Evolutionary conservation across 2,113 vertebrate genomes (phyloP).

Genomic region (Nyctibius bracteatus): DNA sequence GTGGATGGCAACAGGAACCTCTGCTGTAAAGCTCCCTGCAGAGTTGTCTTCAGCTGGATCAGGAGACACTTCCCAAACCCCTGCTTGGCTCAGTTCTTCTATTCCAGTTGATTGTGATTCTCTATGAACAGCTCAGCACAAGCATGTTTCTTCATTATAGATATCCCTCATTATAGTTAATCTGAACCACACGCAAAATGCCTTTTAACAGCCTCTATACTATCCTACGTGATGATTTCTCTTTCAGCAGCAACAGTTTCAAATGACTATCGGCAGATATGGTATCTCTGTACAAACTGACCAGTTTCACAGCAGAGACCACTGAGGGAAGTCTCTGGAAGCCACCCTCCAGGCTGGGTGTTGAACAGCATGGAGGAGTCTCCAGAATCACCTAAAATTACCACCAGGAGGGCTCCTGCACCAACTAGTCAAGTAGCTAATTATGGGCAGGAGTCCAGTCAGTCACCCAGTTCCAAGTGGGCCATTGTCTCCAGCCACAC

Average conservation of each 20-base stretch:
- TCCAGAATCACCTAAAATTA: not conserved
- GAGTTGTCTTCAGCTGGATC: not conserved
- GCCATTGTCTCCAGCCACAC: not conserved
- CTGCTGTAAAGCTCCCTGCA: not conserved
- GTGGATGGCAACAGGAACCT: not conserved
- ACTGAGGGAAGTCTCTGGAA: not conserved
- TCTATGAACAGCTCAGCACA: not conserved
- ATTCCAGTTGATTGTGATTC: not conserved
- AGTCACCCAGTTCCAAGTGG: not conserved
- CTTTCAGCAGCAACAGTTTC: not conserved
- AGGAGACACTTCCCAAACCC: not conserved
- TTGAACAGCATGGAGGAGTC: not conserved
- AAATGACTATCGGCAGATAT: not conserved
- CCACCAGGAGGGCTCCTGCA: fast-evolving
- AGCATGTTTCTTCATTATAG: not conserved
- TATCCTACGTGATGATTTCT: not conserved
- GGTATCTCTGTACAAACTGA: not conserved
- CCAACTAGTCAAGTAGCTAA: fast-evolving
- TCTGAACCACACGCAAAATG: not conserved
- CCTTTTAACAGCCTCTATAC: not conserved
- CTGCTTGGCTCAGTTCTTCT: not conserved
- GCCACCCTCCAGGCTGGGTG: not conserved
- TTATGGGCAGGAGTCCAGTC: not conserved
- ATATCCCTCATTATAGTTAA: not conserved
- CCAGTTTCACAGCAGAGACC: not conserved